Base-by-base conservation (phyloP, 2,888 invertebrate species). In the Augochlorella aurata region DNA sequence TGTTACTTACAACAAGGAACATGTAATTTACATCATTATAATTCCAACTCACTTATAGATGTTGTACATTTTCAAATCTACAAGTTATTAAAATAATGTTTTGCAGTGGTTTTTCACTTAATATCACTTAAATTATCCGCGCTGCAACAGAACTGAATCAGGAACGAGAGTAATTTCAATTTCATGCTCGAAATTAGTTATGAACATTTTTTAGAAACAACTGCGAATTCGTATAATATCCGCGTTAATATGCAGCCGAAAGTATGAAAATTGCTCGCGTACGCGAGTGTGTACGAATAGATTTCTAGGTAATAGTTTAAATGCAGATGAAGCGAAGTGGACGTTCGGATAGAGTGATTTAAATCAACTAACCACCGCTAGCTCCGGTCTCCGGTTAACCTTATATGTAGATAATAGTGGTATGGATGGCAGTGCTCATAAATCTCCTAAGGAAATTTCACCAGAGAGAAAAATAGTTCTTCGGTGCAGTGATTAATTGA, bases 291-390 rank as follows among this genome's bases (percentile, higher is more conserved):
- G 65, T 68, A 70, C 54, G 58, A 72, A 66, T 71, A 73, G 74
- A 74, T 74, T 76, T 86, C 71, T 52, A 85, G 76, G 78, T 82
- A 84, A 87, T 82, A 74, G 81, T 85, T 86, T 83, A 81, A 86
- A 86, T 85, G 87, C 87, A 87, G 87, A 86, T 85, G 86, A 87
- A 81, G 80, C 81, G 61, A 76, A 65, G 83, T 49, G 85, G 78
- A 83, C 86, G 86, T 86, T 87, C 81, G 77, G 83, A 86, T 79
- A 83, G 84, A 85, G 83, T 84, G 87, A 87, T 87, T 87, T 88
- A 84, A 88, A 88, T 87, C 87, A 84, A 88, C 88, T 81, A 81
- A 84, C 58, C 78, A 77, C 75, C 70, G 72, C 79, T 68, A 50
- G 77, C 78, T 78, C 74, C 81, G 68, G 69, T 83, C 79, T 78